Evolutionary conservation across 2,888 invertebrate species (phyloP).

Genomic region (Eretmocerus hayati): DNA sequence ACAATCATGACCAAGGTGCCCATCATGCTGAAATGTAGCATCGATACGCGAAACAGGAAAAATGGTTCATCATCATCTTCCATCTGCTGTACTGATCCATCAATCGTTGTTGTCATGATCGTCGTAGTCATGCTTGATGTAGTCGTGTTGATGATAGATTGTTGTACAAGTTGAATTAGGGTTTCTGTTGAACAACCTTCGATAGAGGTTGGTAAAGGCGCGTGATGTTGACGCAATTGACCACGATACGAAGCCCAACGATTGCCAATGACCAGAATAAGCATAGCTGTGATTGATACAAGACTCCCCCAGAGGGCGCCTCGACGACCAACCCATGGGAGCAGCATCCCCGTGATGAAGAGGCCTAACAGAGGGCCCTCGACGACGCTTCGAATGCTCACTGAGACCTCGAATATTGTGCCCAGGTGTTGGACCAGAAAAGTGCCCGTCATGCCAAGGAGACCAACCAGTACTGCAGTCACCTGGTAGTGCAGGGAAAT

Average conservation of each 20-base stretch:
- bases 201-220: slow-evolving; percentile 27
- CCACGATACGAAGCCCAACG: slow-evolving; percentile 31
- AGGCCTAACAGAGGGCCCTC: slow-evolving; percentile 62
- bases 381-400: slow-evolving; percentile 58
- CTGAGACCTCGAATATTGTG: slow-evolving; percentile 58
- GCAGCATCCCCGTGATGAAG: slow-evolving; percentile 62
- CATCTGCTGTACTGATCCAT: neutral
- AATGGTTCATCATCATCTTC: slow-evolving; percentile 40
- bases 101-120: neutral
- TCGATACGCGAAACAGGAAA: slow-evolving; percentile 58
- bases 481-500: slow-evolving; percentile 34
- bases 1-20: slow-evolving; percentile 55
- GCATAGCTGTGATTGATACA: slow-evolving; percentile 29
- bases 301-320: slow-evolving; percentile 52
- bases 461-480: slow-evolving; percentile 50
- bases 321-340: slow-evolving; percentile 53
- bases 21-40: slow-evolving; percentile 62
- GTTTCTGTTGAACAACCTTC: slow-evolving; percentile 29
- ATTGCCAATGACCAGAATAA: slow-evolving; percentile 35
- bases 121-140: too few relatives aligned
- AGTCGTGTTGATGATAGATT: too few relatives aligned
- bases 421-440: slow-evolving; percentile 59
- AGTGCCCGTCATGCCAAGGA: slow-evolving; percentile 50
- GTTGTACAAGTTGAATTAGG: too few relatives aligned
- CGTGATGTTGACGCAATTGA: slow-evolving; percentile 22